phyloP scores from a whole-genome alignment of 2,888 invertebrate species.

The Rosalia funebris region DNA sequence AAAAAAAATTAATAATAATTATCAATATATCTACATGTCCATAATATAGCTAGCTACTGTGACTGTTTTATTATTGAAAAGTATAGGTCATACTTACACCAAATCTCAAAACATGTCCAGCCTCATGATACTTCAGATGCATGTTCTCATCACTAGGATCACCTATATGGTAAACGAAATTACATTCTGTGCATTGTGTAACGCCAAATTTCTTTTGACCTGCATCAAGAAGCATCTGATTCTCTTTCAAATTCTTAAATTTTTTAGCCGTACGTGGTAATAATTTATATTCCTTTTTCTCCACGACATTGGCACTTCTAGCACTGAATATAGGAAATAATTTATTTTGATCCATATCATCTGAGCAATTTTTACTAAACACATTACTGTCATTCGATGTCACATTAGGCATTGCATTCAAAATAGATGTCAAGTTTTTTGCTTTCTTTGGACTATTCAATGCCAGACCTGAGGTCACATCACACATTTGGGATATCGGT shows the following conservation, averaged over 20 bases:
- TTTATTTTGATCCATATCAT: conserved; percentile 45
- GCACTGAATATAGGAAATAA: conserved; percentile 65
- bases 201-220: conserved; percentile 85
- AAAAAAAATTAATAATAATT: too few species aligned
- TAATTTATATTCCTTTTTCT: conserved; percentile 34
- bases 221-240: conserved; percentile 84
- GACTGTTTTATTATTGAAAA: too few species aligned
- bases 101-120: conserved; percentile 72
- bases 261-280: conserved; percentile 28
- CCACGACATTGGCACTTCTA: conserved; percentile 29
- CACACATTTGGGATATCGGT: conserved; percentile 66
- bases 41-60: too few species aligned
- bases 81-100: conserved; percentile 66
- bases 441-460: conserved; percentile 65
- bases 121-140: conserved; percentile 79
- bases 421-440: conserved; percentile 53
- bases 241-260: conserved; percentile 32
- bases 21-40: too few species aligned
- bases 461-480: conserved; percentile 65
- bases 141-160: conserved; percentile 83
- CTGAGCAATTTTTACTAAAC: conserved; percentile 12
- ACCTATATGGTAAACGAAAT: conserved; percentile 76
- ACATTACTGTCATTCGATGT: conserved; percentile 38
- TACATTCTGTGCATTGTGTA: conserved; percentile 79
- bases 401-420: conserved; percentile 45